Percentiles rank a stretch among this genome's conserved stretches.
Evolutionary conservation across 1,140 invertebrate species (phyloP).

Genomic region (Neotoxoptera formosana): DNA sequence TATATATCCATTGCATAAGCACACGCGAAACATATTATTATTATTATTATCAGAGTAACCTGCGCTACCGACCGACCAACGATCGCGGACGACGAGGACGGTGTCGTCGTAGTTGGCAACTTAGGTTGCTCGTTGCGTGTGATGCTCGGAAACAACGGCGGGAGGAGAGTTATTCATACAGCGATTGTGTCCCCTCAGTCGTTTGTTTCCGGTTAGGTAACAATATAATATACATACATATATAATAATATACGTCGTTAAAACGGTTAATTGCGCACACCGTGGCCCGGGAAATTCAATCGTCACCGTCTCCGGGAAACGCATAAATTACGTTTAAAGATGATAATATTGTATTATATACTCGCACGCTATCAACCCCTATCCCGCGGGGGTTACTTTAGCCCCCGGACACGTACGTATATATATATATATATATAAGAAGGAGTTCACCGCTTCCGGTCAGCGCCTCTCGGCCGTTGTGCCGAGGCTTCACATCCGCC

Average conservation of each 20-base stretch:
- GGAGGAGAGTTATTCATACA: background rate
- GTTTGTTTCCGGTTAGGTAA: background rate
- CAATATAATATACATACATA: background rate
- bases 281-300: background rate
- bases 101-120: background rate
- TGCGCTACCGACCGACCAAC: background rate
- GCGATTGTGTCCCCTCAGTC: background rate
- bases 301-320: constrained; percentile 12
- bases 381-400: background rate
- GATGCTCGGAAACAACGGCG: background rate
- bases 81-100: background rate
- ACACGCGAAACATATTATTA: background rate
- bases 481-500: background rate
- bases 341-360: background rate
- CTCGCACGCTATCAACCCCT: background rate
- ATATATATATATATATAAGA: background rate
- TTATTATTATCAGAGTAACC: too few relatives aligned
- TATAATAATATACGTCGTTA: background rate
- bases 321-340: constrained; percentile 36
- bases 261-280: background rate
- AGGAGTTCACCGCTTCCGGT: background rate
- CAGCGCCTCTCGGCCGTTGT: background rate
- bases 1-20: background rate
- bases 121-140: background rate
- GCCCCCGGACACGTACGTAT: background rate